Evolutionary conservation across 2,797 vertebrate genomes (phyloP).

Genomic region (Chloroceryle amazona): DNA sequence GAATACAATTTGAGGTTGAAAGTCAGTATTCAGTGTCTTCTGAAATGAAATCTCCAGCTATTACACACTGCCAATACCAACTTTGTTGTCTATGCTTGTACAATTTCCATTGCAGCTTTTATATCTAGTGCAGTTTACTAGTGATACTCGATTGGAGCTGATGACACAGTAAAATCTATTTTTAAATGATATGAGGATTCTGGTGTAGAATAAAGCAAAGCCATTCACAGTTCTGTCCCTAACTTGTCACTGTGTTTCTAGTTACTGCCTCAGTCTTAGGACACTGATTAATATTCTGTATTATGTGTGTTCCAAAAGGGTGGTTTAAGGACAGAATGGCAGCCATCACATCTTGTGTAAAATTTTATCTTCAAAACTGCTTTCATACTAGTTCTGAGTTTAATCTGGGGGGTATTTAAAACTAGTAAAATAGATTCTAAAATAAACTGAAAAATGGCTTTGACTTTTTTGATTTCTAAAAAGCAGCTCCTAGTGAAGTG

Average conservation of each 20-base stretch:
- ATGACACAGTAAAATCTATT: slow-evolving; percentile 65
- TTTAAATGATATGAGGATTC: slow-evolving; percentile 34
- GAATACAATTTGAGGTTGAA: slow-evolving; percentile 44
- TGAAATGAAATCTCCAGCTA: slow-evolving; percentile 58
- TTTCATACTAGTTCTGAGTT: background rate
- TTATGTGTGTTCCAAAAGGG: slow-evolving; percentile 25
- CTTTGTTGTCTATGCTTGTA: slow-evolving; percentile 4
- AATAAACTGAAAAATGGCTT: background rate
- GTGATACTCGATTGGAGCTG: slow-evolving; percentile 43
- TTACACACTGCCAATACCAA: background rate
- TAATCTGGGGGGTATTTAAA: background rate
- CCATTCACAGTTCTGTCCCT: slow-evolving; percentile 41
- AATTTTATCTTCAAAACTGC: background rate
- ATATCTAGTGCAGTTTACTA: slow-evolving; percentile 12
- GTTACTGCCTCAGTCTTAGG: slow-evolving; percentile 44
- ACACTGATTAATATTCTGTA: slow-evolving; percentile 58
- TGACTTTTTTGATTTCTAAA: background rate
- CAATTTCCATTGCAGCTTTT: slow-evolving; percentile 14
- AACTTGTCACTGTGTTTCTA: slow-evolving; percentile 63
- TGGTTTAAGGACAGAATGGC: slow-evolving; percentile 57
- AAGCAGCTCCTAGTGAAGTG: background rate
- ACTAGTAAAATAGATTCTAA: background rate
- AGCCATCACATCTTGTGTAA: slow-evolving; percentile 9
- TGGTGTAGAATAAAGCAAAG: slow-evolving; percentile 14
- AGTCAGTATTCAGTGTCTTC: slow-evolving; percentile 61